Base-by-base conservation (phyloP, 1,140 invertebrate genomes). In the Drosophila arawakana region DNA sequence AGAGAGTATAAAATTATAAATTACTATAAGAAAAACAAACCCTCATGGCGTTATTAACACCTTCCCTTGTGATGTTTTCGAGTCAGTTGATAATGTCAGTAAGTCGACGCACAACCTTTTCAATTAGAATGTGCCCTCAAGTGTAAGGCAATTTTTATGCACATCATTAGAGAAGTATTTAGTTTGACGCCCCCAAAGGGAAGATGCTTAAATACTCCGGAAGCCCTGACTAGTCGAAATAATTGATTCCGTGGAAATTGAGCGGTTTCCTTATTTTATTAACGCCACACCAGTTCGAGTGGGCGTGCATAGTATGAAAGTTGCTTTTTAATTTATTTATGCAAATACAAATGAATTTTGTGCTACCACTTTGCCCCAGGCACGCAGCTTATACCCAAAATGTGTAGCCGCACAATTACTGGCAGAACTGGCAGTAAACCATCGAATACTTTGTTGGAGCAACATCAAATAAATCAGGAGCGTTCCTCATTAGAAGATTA, bases 131-230 rank as follows among this genome's bases (percentile, higher is more conserved):
- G 76, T 50, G 75, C 68, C 65, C 70, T 71, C 72, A 79, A 86
- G 83, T 88, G 73, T 83, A 80, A 73, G 80, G 46, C 63, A 88
- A 83, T 83, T 83, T 88, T 75, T 80, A 83, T 89, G 84, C 74
- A 89, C 77, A 89, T 88, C 83, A 89, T 89, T 88, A 83, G 76
- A 83, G 77, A 61, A 77, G 80, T 83, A 88, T 88, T 88, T 70
- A 80, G 55, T 49, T 21, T 73, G 35, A 61, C 67, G 13, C 7
- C 35, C 47, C 55, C 54, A 47, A 59, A 37, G 62, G 67, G 39
- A 41, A 37, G n/a, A 41, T 15, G 8, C 34, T 34, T 63, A 58
- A 66, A 60, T 49, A 30, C n/a, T 43, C n/a, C 58, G 10, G 34
- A 41, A 67, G 49, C 63, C 47, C 67, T 69, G 73, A 73, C 73